phyloP scores from a whole-genome alignment of 2,888 invertebrate genomes.

The Caenorhabditis zanzibari region DNA sequence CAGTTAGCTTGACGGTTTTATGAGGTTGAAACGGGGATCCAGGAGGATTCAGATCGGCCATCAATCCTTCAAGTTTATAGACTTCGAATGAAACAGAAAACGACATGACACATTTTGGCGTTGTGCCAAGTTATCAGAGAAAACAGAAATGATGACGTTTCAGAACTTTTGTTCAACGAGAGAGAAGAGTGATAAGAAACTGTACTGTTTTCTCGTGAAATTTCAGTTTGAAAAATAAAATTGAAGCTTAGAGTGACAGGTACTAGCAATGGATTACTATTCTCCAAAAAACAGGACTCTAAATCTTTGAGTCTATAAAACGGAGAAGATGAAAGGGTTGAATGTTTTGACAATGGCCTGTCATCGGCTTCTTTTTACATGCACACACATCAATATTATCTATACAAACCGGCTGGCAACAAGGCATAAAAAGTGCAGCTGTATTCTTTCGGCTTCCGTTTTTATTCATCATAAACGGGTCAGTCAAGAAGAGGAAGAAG shows the following conservation, averaged over 20 bases:
- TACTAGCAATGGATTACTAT: slow-evolving; percentile 15
- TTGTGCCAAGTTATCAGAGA: slow-evolving; percentile 29
- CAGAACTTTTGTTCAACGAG: slow-evolving; percentile 54
- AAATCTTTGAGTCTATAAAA: neutral
- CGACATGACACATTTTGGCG: slow-evolving; percentile 44
- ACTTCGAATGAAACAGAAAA: slow-evolving; percentile 22
- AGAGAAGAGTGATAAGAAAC: slow-evolving; percentile 8
- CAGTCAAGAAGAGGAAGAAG: neutral
- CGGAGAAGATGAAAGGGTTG: slow-evolving; percentile 40
- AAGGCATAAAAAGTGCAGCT: slow-evolving; percentile 59
- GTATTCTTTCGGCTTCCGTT: slow-evolving; percentile 62
- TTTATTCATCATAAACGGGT: slow-evolving; percentile 59
- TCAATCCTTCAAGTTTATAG: slow-evolving; percentile 60
- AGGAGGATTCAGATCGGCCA: slow-evolving; percentile 3
- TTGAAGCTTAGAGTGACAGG: slow-evolving; percentile 35
- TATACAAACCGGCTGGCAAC: slow-evolving; percentile 61
- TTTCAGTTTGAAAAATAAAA: neutral
- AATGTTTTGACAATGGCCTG: slow-evolving; percentile 38
- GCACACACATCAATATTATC: slow-evolving; percentile 60
- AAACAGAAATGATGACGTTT: slow-evolving; percentile 41
- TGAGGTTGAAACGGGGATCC: slow-evolving; percentile 20
- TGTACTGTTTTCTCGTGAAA: slow-evolving; percentile 4
- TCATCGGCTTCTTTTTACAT: slow-evolving; percentile 54
- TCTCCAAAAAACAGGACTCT: slow-evolving; percentile 5
- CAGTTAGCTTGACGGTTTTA: slow-evolving; percentile 55